Percentiles rank a stretch among this genome's conserved stretches.
Evolutionary conservation across 2,113 vertebrate species (phyloP).

Genomic region (Galemys pyrenaicus): DNA sequence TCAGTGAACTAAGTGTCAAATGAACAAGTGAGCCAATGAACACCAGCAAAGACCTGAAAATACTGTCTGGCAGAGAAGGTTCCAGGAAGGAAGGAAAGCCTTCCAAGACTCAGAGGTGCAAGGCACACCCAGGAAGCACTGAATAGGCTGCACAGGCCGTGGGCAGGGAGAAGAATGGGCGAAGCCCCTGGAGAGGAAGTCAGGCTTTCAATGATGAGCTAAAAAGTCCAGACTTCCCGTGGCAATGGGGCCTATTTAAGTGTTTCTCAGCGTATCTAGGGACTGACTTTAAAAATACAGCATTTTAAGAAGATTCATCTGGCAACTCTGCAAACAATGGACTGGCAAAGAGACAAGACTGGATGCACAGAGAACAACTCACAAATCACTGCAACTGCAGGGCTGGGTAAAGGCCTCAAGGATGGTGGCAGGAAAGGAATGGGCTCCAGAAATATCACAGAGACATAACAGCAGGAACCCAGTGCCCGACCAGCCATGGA

Average conservation of each 20-base stretch:
- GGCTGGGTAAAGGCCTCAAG: no score
- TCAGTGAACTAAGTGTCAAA: neutral
- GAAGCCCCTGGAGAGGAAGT: neutral
- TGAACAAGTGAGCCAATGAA: neutral
- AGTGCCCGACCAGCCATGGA: neutral
- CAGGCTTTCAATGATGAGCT: neutral
- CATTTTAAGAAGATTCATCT: neutral
- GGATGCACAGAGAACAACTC: neutral
- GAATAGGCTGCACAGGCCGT: neutral
- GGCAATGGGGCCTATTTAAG: neutral
- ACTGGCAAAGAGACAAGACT: neutral
- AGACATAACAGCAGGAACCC: neutral
- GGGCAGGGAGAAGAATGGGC: fast-evolving
- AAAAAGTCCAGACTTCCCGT: neutral
- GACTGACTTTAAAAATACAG: neutral
- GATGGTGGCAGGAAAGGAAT: neutral
- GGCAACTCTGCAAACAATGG: neutral
- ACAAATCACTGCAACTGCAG: fast-evolving
- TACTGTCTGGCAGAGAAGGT: neutral
- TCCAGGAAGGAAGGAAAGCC: neutral
- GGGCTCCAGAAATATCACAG: neutral
- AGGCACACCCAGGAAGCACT: neutral
- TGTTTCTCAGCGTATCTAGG: neutral
- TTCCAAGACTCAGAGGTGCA: fast-evolving
- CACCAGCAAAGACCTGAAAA: neutral